Evolutionary conservation across 2,113 vertebrate genomes (phyloP), one percentile per base, ranked within the genome.

Genomic region (Carassius auratus): DNA sequence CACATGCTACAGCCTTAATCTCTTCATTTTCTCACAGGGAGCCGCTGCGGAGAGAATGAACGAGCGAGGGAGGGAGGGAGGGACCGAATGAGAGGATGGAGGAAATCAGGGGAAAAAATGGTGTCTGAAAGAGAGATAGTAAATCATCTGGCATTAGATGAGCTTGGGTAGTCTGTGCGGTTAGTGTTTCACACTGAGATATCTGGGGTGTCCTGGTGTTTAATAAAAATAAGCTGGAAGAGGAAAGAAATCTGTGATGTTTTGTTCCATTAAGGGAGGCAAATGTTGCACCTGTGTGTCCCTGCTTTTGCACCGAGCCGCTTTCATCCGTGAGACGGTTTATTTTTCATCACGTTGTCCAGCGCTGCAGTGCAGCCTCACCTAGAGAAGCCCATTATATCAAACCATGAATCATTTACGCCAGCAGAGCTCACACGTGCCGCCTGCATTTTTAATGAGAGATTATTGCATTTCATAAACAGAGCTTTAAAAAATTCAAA

Each of bases 401-500:
- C 95, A 96, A 94, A 95, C 95, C 93, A 95, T 97, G 95, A 97
- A 96, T 97, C 96, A 96, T 97, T 97, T 95, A 96, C 92, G 45
- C 93, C 93, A 92, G 92, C 94, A 89, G 93, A 85, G 91, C 93
- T 91, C 93, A 91, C 92, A 93, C 92, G 92, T 92, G 85, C 93
- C 94, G 93, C 94, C 95, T 97, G 95, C 96, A 97, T 97, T 95
- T 96, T 97, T 97, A 97, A 97, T 97, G 95, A 96, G 93, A 92
- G 95, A 97, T 97, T 96, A 97, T 97, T 96, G 92, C 93, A 93
- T 96, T 97, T 96, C 94, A 96, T 96, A 97, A 97, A 96, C 96
- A 95, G 92, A 92, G 90, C 93, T 94, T 95, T 92, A 94, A 96
- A 91, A 96, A 96, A 96, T 96, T 96, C 94, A 95, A 95, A 94